A percentile compares a stretch with the other conserved stretches of the same genome.
phyloP scores from a whole-genome alignment of 2,113 vertebrate species.

The human (Homo sapiens) region DNA sequence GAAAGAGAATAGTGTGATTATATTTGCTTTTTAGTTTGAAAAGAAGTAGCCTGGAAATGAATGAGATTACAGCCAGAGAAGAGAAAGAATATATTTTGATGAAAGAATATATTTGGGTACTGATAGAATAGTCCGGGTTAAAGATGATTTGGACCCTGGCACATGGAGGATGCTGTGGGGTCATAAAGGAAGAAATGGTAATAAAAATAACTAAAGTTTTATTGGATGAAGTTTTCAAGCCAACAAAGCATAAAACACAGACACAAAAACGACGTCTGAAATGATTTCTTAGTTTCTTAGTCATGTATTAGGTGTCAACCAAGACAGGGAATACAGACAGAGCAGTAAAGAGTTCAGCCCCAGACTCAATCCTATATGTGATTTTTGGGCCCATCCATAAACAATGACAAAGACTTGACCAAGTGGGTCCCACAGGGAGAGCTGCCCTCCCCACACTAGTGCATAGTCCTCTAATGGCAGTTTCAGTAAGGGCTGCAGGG shows the following conservation, averaged over 20 bases:
- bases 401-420: accelerated
- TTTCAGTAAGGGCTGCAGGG: too few species aligned
- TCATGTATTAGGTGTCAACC: neutral
- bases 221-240: neutral
- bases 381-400: neutral
- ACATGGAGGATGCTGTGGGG: too few species aligned
- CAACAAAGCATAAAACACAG: neutral
- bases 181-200: neutral
- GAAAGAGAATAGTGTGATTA: neutral
- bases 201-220: neutral
- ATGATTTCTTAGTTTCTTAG: neutral
- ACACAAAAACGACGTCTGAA: neutral
- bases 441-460: accelerated
- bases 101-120: neutral
- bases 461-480: neutral
- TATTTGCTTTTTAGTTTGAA: neutral
- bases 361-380: accelerated
- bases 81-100: neutral
- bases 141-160: neutral
- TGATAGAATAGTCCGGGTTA: neutral
- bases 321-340: neutral
- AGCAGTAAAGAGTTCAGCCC: neutral
- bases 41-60: neutral
- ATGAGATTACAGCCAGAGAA: accelerated
- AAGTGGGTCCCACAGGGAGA: accelerated